Conservation (phyloP, 1,140 invertebrate species). For the Drosophila nannoptera region DNA sequence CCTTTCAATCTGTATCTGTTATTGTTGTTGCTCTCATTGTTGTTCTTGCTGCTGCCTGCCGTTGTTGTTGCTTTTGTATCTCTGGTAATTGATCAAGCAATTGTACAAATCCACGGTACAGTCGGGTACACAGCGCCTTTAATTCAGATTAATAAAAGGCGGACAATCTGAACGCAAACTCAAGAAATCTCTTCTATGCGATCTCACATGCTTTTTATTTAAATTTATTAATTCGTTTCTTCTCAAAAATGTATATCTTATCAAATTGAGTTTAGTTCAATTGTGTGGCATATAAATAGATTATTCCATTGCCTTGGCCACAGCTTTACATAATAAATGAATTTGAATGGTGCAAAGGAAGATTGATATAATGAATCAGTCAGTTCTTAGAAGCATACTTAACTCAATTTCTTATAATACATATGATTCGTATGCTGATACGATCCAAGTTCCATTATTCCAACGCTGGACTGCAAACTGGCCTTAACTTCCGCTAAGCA, state of each 20-base stretch:
- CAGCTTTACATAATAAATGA: background rate
- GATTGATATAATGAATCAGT: background rate
- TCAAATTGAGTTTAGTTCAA: constrained; percentile 5
- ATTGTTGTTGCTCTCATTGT: constrained; percentile 13
- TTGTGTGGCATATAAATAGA: background rate
- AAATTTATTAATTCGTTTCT: background rate
- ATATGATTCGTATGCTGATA: too few relatives aligned
- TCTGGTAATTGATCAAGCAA: constrained; percentile 40
- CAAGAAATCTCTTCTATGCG: constrained; percentile 1
- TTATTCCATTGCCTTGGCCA: background rate
- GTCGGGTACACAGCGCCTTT: constrained; percentile 16
- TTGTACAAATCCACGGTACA: constrained; percentile 40
- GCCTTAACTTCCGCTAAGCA: background rate
- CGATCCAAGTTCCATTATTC: background rate
- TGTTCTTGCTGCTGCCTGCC: constrained; percentile 21
- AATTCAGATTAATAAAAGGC: constrained; percentile 20
- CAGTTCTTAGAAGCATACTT: too few relatives aligned
- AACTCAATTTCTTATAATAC: too few relatives aligned
- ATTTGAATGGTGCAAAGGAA: too few relatives aligned
- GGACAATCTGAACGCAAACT: constrained; percentile 7
- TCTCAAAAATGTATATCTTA: background rate
- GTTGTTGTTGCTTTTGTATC: constrained; percentile 11
- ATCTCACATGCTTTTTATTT: constrained; percentile 7
- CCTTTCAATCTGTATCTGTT: constrained; percentile 30
- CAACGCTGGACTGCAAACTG: too few relatives aligned